These are phyloP conservation scores for Cataglyphis cursor DNA, from an alignment of 2,888 invertebrate species.

Conservation along the genomic window DNA sequence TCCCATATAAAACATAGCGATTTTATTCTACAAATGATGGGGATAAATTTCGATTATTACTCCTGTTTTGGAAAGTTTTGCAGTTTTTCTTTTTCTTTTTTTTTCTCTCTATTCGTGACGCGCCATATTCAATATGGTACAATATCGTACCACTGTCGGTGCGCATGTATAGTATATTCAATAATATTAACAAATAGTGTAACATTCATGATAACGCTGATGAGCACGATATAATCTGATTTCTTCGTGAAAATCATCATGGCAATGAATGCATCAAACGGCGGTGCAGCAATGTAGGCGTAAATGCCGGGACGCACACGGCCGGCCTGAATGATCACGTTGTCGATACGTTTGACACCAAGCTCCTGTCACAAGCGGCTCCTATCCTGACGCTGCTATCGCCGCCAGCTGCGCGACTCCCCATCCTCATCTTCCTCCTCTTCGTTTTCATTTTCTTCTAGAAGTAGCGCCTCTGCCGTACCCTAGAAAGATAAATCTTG, in stretches of 20 bases:
- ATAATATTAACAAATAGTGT: constrained; percentile 83
- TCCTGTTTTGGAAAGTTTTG: constrained; percentile 78
- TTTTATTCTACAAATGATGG: constrained; percentile 87
- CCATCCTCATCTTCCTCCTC: constrained; percentile 95
- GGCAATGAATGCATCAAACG: constrained; percentile 76
- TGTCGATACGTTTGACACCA: constrained; percentile 76
- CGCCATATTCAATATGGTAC: constrained; percentile 66
- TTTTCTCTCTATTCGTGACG: constrained; percentile 70
- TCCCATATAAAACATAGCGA: constrained; percentile 87
- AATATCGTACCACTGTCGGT: constrained; percentile 47
- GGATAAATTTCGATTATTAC: constrained; percentile 83
- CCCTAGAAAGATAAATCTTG: constrained; percentile 74
- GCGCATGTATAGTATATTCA: constrained; percentile 65
- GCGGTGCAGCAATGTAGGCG: constrained; percentile 75
- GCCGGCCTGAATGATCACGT: constrained; percentile 73
- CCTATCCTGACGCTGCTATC: constrained; percentile 89
- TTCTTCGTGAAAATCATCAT: constrained; percentile 76
- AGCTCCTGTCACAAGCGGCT: constrained; percentile 75
- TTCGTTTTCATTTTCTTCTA: constrained; percentile 92
- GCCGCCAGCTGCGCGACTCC: constrained; percentile 96
- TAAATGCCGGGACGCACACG: constrained; percentile 72
- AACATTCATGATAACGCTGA: constrained; percentile 83
- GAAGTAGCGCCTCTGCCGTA: constrained; percentile 89
- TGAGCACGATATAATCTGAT: constrained; percentile 75
- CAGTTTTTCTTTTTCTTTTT: constrained; percentile 56